Evolutionary conservation across 2,888 invertebrate genomes (phyloP), one percentile per base, ranked within the genome.

Genomic region (Zhuqinia jingwanae): DNA sequence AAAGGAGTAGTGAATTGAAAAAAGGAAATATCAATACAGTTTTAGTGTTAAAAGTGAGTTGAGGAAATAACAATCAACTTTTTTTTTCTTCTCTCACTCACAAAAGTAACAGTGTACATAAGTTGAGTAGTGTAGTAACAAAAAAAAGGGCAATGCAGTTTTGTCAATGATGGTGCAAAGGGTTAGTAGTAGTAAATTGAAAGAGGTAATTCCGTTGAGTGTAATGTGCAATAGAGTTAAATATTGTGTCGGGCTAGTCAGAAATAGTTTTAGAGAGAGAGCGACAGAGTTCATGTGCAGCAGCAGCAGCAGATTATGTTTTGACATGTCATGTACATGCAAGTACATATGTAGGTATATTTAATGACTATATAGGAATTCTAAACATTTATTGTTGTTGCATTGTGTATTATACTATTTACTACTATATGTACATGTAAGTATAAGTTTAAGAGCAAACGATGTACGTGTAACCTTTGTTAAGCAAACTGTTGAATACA

Each of bases 131-230:
- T 25, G 27, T 15, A 50, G 50, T 53, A 68, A 50, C 36, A 36
- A 65, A 17, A 63, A 68, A 65, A 17, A 63, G 45, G 20, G 45
- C 36, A 75, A 53, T 53, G 50, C 53, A 75, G 27, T 75, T 25
- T 47, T n/a, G 45, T n/a, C 50, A 50, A 47, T 73, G 73, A 8
- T 53, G 30, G 8, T 17, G 30, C 25, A 50, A 53, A 27, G 53
- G 50, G 75, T 75, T 36, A 60, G 36, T 8, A 60, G 36, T 8
- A 36, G 47, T 78, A 78, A 78, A 78, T 78, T 78, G 78, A 78
- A 78, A 63, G 63, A 63, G 47, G 60, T 78, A 27, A 78, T 65
- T 78, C 27, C 11, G 30, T 15, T 20, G n/a, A 47, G 27, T 75
- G 53, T 73, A 50, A 73, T 68, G n/a, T 42, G 45, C 68, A 5